Evolutionary conservation across 2,113 vertebrate species (phyloP).

Genomic region (Leptosomus discolor): DNA sequence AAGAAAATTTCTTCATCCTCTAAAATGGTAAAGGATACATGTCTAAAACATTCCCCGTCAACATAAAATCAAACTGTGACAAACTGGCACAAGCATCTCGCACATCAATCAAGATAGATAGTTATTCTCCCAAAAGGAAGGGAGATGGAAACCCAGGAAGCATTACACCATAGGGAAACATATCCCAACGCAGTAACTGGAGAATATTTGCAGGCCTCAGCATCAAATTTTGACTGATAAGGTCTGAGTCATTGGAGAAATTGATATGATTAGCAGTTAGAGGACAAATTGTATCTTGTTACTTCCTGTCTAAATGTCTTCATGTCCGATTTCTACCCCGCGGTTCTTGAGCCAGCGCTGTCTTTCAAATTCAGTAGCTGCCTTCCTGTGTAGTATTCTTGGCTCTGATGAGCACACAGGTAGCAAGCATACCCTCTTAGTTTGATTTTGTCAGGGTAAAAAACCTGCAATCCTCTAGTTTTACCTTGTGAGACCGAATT

Average conservation of each 20-base stretch:
- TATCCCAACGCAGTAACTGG: neutral
- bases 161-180: neutral
- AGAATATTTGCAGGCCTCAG: neutral
- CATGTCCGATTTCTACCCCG: neutral
- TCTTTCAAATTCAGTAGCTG: neutral
- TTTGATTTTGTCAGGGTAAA: neutral
- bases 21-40: neutral
- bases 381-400: too few relatives aligned
- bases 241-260: neutral
- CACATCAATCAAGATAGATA: neutral
- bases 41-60: neutral
- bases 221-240: neutral
- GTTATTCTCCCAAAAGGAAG: neutral
- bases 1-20: neutral
- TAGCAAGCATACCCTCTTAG: neutral
- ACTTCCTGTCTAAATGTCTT: neutral
- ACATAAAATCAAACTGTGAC: neutral
- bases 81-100: neutral
- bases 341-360: neutral
- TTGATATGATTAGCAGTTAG: neutral
- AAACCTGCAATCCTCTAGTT: neutral
- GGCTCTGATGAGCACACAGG: neutral
- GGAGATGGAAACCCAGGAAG: neutral
- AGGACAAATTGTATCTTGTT: neutral
- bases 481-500: neutral